A percentile compares a stretch with the other conserved stretches of the same genome.
Evolutionary conservation across 2,113 vertebrate species (phyloP).

Genomic region (Ameiurus melas): DNA sequence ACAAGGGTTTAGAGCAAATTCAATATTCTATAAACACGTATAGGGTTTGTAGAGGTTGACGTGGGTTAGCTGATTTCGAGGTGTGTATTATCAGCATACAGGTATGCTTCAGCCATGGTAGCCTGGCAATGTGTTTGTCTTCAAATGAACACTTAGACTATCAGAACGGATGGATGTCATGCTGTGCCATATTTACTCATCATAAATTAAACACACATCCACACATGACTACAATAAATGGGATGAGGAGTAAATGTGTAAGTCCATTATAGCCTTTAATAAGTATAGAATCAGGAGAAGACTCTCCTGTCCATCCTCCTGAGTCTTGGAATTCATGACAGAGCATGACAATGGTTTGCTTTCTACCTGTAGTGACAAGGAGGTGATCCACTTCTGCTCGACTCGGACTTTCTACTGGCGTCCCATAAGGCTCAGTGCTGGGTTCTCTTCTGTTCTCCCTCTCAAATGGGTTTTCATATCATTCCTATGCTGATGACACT

Average conservation of each 20-base stretch:
- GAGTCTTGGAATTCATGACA: no score
- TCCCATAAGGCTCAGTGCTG: no score
- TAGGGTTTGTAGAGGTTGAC: conserved; percentile 18
- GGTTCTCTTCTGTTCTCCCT: no score
- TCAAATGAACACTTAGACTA: not conserved
- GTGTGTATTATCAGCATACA: conserved; percentile 9
- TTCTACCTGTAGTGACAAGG: no score
- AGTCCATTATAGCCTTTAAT: not conserved
- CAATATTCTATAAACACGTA: conserved; percentile 30
- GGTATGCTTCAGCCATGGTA: not conserved
- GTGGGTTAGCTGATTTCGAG: not conserved
- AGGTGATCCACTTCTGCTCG: no score
- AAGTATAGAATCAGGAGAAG: not conserved
- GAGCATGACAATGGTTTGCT: no score
- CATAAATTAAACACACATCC: not conserved
- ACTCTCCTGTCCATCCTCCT: not conserved
- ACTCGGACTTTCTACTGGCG: no score
- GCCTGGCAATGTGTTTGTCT: not conserved
- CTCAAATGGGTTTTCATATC: not conserved
- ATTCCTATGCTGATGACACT: not conserved
- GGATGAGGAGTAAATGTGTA: not conserved
- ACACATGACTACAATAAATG: not conserved
- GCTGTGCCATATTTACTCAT: not conserved
- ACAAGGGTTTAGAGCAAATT: conserved; percentile 2
- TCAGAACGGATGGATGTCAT: not conserved